phyloP scores from a whole-genome alignment of 2,888 invertebrate genomes.

The Apamea crenata region DNA sequence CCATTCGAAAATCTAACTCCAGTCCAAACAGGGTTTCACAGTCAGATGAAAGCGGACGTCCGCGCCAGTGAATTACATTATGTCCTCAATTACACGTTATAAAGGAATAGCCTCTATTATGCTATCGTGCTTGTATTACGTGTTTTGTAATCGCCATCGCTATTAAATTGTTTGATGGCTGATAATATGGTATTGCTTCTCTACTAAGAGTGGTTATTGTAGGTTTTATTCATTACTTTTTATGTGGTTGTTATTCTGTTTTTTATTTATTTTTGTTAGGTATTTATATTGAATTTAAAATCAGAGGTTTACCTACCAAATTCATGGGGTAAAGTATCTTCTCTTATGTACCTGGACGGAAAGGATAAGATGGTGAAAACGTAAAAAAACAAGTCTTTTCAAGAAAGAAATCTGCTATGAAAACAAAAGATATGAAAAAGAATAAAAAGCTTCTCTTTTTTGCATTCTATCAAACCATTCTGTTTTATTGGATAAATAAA shows the following conservation, averaged over 20 bases:
- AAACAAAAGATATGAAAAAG: background rate
- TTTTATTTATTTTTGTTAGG: background rate
- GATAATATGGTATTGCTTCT: slow-evolving; percentile 37
- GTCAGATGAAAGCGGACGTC: slow-evolving; percentile 45
- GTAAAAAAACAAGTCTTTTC: background rate
- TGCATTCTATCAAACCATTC: slow-evolving; percentile 12
- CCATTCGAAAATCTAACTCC: slow-evolving; percentile 21
- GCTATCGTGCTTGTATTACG: slow-evolving; percentile 51
- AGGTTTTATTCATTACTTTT: slow-evolving; percentile 16
- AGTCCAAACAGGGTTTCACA: slow-evolving; percentile 24
- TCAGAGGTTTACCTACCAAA: background rate
- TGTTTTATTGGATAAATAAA: slow-evolving; percentile 47
- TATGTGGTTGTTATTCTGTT: slow-evolving; percentile 2
- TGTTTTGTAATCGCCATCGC: slow-evolving; percentile 51
- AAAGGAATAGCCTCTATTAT: slow-evolving; percentile 52
- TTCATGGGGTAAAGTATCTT: background rate
- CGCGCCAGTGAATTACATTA: slow-evolving; percentile 33
- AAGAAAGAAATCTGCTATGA: background rate
- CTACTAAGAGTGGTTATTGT: slow-evolving; percentile 37
- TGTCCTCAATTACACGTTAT: slow-evolving; percentile 53
- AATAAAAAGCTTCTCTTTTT: background rate
- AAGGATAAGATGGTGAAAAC: background rate
- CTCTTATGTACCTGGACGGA: background rate
- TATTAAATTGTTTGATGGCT: slow-evolving; percentile 51
- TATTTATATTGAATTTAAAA: background rate